A percentile compares a stretch with the other conserved stretches of the same genome.
phyloP scores from a whole-genome alignment of 2,888 invertebrate genomes.

The Helleia helle region DNA sequence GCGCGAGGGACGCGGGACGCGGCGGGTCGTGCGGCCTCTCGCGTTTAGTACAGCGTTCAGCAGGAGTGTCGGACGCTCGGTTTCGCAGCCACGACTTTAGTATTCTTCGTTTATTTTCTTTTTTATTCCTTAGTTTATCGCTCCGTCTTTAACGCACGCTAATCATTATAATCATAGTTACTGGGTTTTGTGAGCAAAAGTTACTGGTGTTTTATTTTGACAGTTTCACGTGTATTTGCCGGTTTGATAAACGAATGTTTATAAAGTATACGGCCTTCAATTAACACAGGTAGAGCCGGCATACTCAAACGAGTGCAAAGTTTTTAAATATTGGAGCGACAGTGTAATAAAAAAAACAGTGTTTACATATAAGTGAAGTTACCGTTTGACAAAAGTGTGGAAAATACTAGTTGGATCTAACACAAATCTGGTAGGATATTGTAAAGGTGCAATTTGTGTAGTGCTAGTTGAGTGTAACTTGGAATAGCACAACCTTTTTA shows the following conservation, averaged over 20 bases:
- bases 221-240: slow-evolving; percentile 69
- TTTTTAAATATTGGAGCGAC: slow-evolving; percentile 6
- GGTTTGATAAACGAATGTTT: slow-evolving; percentile 68
- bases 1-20: slow-evolving; percentile 39
- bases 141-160: slow-evolving; percentile 38
- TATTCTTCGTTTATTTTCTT: slow-evolving; percentile 73
- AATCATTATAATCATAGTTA: slow-evolving; percentile 47
- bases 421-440: slow-evolving; percentile 16
- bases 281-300: slow-evolving; percentile 59
- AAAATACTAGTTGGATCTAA: slow-evolving; percentile 34
- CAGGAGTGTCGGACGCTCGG: slow-evolving; percentile 72
- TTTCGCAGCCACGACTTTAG: slow-evolving; percentile 64
- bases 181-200: slow-evolving; percentile 43
- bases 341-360: neutral
- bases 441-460: slow-evolving; percentile 24
- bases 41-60: slow-evolving; percentile 73
- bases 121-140: slow-evolving; percentile 71
- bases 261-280: slow-evolving; percentile 60
- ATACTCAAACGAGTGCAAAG: slow-evolving; percentile 43
- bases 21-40: slow-evolving; percentile 60
- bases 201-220: slow-evolving; percentile 57
- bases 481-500: slow-evolving; percentile 60
- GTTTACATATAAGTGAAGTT: slow-evolving; percentile 26
- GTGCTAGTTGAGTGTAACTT: slow-evolving; percentile 39
- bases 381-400: slow-evolving; percentile 17